Evolutionary conservation across 2,888 invertebrate species (phyloP).

Genomic region (Ptychoptera contaminata): DNA sequence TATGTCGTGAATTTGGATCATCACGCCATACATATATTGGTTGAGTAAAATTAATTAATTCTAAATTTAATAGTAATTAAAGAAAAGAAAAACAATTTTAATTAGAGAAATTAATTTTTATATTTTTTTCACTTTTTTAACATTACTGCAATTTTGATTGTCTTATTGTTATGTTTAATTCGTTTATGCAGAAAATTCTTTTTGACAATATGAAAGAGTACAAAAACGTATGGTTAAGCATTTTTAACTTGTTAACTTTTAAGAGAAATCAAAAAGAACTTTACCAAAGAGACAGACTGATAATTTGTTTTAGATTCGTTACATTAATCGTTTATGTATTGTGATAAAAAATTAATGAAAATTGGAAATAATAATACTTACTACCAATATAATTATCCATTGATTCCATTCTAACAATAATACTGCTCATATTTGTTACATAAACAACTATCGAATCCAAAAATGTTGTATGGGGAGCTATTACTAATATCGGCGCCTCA

Average conservation of each 20-base stretch:
- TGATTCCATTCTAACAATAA: conserved; percentile 69
- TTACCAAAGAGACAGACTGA: background rate
- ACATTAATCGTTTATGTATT: background rate
- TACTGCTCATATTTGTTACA: conserved; percentile 65
- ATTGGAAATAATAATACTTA: conserved; percentile 37
- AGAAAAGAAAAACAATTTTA: background rate
- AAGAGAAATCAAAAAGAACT: too few relatives aligned
- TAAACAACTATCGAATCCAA: conserved; percentile 76
- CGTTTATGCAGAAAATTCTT: too few relatives aligned
- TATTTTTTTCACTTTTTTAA: background rate
- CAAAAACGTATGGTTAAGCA: too few relatives aligned
- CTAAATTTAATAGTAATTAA: conserved; percentile 31
- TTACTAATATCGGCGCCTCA: conserved; percentile 74
- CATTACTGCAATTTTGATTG: background rate
- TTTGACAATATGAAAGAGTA: too few relatives aligned
- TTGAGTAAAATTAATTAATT: conserved; percentile 83
- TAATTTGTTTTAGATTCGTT: background rate
- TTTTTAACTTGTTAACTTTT: too few relatives aligned
- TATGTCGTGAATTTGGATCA: conserved; percentile 81
- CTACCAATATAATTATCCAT: conserved; percentile 76
- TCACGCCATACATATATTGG: conserved; percentile 90
- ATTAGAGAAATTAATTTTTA: background rate
- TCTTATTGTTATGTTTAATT: background rate
- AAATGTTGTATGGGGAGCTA: conserved; percentile 81
- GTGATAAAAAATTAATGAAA: background rate